These are phyloP conservation scores for Aix galericulata DNA, from an alignment of 2,113 vertebrate genomes.

Conservation along the genomic window DNA sequence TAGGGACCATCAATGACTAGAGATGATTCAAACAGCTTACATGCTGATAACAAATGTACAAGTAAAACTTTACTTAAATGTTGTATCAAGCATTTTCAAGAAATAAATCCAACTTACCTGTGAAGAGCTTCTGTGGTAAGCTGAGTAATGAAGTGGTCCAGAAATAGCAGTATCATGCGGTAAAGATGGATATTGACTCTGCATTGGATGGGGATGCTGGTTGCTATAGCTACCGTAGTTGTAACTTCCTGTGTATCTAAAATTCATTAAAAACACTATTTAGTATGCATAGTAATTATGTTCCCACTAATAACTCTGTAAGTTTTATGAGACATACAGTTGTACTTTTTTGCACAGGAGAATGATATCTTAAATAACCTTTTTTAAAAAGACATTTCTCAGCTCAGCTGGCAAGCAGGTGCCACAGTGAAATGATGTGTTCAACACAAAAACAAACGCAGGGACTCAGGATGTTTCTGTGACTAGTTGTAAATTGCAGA, in stretches of 20 bases:
- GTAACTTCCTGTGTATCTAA: slow-evolving; percentile 94
- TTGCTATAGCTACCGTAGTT: slow-evolving; percentile 96
- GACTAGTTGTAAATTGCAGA: not conserved
- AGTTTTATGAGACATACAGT: not conserved
- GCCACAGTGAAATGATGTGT: not conserved
- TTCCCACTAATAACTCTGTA: not conserved
- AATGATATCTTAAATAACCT: not conserved
- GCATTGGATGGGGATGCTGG: slow-evolving; percentile 93
- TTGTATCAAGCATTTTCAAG: not conserved
- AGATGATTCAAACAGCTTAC: not conserved
- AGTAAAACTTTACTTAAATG: not conserved
- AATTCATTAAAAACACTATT: slow-evolving; percentile 6
- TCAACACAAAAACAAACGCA: not conserved
- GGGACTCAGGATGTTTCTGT: not conserved
- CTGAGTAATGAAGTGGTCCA: slow-evolving; percentile 91
- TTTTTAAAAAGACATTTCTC: not conserved
- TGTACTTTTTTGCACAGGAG: not conserved
- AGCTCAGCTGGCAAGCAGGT: not conserved
- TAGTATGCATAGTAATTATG: not conserved
- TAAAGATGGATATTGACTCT: slow-evolving; percentile 94
- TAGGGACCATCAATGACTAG: not conserved
- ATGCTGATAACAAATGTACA: not conserved
- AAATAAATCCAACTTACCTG: slow-evolving; percentile 83
- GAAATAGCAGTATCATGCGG: slow-evolving; percentile 90
- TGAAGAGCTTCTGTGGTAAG: slow-evolving; percentile 93